Base-by-base conservation (phyloP, 2,888 invertebrate genomes). In the Plagodis pulveraria region DNA sequence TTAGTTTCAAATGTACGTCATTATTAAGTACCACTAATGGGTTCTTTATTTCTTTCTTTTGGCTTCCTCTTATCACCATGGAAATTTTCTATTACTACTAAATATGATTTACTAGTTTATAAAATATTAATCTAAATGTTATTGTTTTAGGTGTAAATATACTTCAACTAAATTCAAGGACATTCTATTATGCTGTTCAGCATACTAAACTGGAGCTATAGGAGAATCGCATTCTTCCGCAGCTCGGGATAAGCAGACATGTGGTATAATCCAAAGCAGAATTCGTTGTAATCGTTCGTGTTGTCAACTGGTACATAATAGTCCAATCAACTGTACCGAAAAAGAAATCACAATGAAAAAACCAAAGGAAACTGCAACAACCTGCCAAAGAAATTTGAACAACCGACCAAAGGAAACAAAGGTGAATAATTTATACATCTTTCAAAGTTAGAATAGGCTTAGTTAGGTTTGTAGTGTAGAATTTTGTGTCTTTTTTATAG, bases 401-500 rank as follows among this genome's bases (percentile, higher is more conserved):
- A 35, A 58, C 33, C 54, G 56, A 67, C 67, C 66, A 73, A 71
- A 72, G 70, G 63, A 67, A 53, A 70, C 50, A 52, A 56, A 83
- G 81, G 78, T 78, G 78, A 80, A 71, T 49, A 35, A 44, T 66
- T 70, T 78, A 74, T 73, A 84, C 83, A 75, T 76, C 65, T 63
- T 68, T 83, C 82, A 87, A 87, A 87, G 83, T 84, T 87, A 87
- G 72, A 52, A 66, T 86, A 86, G 71, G 69, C 12, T 66, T 71
- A 71, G 59, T 65, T 84, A 76, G 73, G 65, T 73, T 22, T 72
- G 53, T 58, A 63, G 53, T 62, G 69, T 67, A 66, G 65, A 70
- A 54, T 74, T 73, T 72, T 61, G 70, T 71, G 65, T 74, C 67
- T 53, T 60, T 51, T 62, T 61, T 49, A 51, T 74, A 74, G 53